Base-by-base conservation (phyloP, 2,113 vertebrate genomes). In the Nansenia antarctica region DNA sequence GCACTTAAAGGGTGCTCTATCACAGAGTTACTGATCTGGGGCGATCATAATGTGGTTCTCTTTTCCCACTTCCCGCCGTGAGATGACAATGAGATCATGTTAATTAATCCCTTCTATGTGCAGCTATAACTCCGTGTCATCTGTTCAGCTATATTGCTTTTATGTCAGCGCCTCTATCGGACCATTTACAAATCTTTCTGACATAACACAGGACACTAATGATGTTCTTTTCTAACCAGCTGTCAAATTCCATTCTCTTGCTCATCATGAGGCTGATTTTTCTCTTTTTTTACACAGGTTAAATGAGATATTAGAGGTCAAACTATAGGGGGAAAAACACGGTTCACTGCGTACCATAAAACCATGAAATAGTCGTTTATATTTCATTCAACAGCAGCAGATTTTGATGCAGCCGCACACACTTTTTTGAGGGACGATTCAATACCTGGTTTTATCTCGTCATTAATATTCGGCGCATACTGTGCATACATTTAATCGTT, bases 261-360 rank as follows among this genome's bases (percentile, higher is more conserved):
- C 66, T 76, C 47, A 6, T 65, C 73, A 69, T 67, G 69, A 72
- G 81, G 82, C 77, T 76, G 81, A 84, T 80, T 82, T 75, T 73
- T 82, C 85, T 78, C 53, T 66, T 72, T 67, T 66, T 72, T 67
- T 64, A 74, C 26, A 29, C 74, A 78, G 78, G 79, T 77, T 82
- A 74, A 85, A 77, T 77, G 80, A 75, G 81, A 76, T 84, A 80
- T 84, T 85, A 89, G 87, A 89, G 88, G 80, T 86, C 72, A 18
- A 76, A 87, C 72, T 76, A 67, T 66, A 72, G 20, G 22, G 24
- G 26, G 9, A 27, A 27, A 27, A 27, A 42, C 1, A 4, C 1
- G 3, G 18, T 42, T 42, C 4, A 55, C 11, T 29, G 26, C 26
- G 4, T 5, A 55, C 9, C 5, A 4, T 53, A 7, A 53, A 20